A percentile compares a stretch with the other conserved stretches of the same genome.
Conservation (phyloP, 2,888 invertebrate genomes). For the Drosophila macrospina region DNA sequence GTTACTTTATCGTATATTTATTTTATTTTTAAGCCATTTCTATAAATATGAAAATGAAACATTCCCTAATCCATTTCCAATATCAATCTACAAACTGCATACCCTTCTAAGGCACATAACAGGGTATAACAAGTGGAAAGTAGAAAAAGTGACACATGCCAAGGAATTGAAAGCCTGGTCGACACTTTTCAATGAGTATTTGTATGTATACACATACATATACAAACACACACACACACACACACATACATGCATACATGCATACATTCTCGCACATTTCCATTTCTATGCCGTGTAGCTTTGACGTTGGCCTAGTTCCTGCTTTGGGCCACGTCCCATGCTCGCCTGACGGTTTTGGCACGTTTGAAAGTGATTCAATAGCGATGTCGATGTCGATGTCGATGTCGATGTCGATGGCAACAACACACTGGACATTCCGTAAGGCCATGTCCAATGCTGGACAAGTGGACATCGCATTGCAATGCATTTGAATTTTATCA, state of each 20-base stretch:
- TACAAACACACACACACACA: not conserved
- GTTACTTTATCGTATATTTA: not conserved
- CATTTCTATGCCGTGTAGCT: constrained; percentile 59
- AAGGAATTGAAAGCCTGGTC: constrained; percentile 9
- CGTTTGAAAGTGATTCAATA: constrained; percentile 64
- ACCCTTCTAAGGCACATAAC: not conserved
- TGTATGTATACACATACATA: constrained; percentile 8
- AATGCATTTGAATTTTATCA: constrained; percentile 44
- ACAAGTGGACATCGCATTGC: constrained; percentile 24
- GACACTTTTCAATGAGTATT: constrained; percentile 22
- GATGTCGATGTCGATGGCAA: constrained; percentile 17
- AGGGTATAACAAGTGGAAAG: constrained; percentile 29
- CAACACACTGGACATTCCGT: constrained; percentile 42
- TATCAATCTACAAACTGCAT: too few relatives aligned
- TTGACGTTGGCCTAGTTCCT: constrained; percentile 59
- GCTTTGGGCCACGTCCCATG: constrained; percentile 26
- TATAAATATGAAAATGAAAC: too few relatives aligned
- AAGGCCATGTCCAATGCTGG: constrained; percentile 17
- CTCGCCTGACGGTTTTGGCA: constrained; percentile 47
- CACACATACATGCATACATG: not conserved
- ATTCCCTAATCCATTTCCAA: not conserved
- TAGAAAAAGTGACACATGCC: constrained; percentile 11
- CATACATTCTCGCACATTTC: constrained; percentile 33
- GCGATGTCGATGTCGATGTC: constrained; percentile 15
- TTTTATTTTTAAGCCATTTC: not conserved